Evolutionary conservation across 35 echinoderm and acorn worm genomes (phyloP).

Genomic region (Heliocidaris erythrogramma): DNA sequence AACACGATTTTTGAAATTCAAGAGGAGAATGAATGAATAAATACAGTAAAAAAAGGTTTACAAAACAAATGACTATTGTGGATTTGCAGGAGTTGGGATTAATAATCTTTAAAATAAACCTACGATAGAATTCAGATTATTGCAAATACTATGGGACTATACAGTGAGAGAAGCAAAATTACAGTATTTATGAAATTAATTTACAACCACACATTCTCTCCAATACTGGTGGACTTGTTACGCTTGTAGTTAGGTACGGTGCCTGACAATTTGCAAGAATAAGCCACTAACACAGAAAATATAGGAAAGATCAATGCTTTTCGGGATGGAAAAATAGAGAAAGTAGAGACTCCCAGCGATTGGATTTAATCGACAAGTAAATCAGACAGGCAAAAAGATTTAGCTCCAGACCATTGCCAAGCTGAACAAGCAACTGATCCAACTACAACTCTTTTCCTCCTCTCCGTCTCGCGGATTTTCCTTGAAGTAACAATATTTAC

Average conservation of each 20-base stretch:
- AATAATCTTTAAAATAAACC: not conserved
- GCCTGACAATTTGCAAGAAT: not conserved
- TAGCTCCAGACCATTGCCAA: not conserved
- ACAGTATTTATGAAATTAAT: too few species aligned
- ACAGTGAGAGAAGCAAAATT: too few species aligned
- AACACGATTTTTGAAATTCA: not conserved
- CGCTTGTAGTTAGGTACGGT: too few species aligned
- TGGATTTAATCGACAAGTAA: constrained; percentile 23
- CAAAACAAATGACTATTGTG: not conserved
- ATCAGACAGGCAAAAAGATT: constrained; percentile 30
- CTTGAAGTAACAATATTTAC: constrained; percentile 49
- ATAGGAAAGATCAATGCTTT: not conserved
- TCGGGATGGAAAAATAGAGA: not conserved
- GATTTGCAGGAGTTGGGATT: not conserved
- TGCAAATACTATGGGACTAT: not conserved
- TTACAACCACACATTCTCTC: too few species aligned
- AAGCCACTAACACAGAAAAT: not conserved
- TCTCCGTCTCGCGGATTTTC: constrained; percentile 10
- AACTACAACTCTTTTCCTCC: constrained; percentile 11
- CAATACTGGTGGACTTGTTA: too few species aligned
- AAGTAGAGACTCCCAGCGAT: constrained; percentile 13
- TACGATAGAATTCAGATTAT: not conserved
- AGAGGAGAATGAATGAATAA: not conserved
- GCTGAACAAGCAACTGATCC: constrained; percentile 30
- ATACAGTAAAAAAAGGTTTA: not conserved